Conservation (phyloP, 2,888 invertebrate genomes). For the Eupithecia subfuscata region DNA sequence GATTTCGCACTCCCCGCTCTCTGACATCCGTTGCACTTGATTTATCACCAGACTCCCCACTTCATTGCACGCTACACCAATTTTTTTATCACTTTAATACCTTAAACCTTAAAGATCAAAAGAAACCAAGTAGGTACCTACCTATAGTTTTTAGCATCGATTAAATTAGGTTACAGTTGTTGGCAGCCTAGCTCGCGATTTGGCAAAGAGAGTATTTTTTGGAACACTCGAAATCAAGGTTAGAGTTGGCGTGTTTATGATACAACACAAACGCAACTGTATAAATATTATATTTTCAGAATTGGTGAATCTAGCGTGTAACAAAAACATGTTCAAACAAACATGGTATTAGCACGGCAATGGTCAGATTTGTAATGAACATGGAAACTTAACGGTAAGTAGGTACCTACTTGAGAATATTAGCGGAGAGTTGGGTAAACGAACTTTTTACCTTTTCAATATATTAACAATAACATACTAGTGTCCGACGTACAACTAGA, state of each 20-base stretch:
- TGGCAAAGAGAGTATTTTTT: constrained; percentile 18
- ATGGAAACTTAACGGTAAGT: not conserved
- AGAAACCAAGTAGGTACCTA: not conserved
- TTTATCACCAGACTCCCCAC: constrained; percentile 37
- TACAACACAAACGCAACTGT: constrained; percentile 15
- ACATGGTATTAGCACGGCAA: not conserved
- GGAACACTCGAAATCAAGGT: constrained; percentile 15
- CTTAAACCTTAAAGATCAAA: not conserved
- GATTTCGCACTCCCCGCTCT: constrained; percentile 22
- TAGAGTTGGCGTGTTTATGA: constrained; percentile 19
- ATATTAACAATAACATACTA: not conserved
- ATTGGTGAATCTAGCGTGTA: constrained; percentile 1
- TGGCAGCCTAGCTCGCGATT: constrained; percentile 10
- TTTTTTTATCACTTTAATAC: not conserved
- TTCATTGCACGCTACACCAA: constrained; percentile 30
- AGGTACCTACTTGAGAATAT: not conserved
- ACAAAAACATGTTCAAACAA: not conserved
- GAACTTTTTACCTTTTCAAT: not conserved
- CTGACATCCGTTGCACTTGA: constrained; percentile 39
- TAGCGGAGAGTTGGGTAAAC: not conserved
- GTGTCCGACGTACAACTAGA: not conserved
- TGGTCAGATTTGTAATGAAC: not conserved
- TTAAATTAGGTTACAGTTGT: constrained; percentile 1
- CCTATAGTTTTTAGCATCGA: not conserved
- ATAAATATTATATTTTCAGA: constrained; percentile 2